Percentiles rank a stretch among this genome's conserved stretches.
phyloP scores from a whole-genome alignment of 2,797 vertebrate genomes.

The Scleropages formosus region DNA sequence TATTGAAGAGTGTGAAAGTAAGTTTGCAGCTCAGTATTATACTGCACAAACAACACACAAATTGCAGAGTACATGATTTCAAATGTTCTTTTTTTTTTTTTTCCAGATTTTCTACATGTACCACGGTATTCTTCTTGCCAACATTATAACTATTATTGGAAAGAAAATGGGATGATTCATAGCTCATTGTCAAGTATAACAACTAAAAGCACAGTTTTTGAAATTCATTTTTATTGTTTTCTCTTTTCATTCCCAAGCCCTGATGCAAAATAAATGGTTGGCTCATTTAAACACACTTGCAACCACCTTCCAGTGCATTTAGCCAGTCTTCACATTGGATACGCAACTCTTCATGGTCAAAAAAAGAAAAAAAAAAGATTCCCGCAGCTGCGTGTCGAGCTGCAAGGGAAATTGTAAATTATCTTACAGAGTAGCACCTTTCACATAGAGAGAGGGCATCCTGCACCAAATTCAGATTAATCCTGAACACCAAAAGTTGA shows the following conservation, averaged over 20 bases:
- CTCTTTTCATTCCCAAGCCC: constrained; percentile 45
- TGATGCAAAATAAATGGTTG: constrained; percentile 41
- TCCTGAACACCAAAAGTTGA: constrained; percentile 7
- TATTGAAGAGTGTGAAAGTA: neutral
- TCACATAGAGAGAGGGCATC: constrained; percentile 42
- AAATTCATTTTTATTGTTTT: constrained; percentile 46
- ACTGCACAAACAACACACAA: neutral
- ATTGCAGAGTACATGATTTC: neutral
- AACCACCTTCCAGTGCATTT: too few relatives aligned
- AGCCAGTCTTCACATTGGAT: constrained; percentile 53
- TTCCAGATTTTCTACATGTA: neutral
- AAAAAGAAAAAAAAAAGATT: constrained; percentile 46
- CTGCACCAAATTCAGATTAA: constrained; percentile 25
- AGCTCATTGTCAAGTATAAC: constrained; percentile 18
- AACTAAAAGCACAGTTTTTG: constrained; percentile 23
- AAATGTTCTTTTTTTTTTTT: too few relatives aligned
- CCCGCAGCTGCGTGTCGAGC: constrained; percentile 72
- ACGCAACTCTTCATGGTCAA: constrained; percentile 44
- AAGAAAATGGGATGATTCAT: neutral
- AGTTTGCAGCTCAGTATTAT: neutral
- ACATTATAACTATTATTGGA: neutral
- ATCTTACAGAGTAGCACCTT: constrained; percentile 70
- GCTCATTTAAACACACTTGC: too few relatives aligned
- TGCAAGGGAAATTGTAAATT: constrained; percentile 68
- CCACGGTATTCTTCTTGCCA: neutral